A percentile compares a stretch with the other conserved stretches of the same genome.
These are phyloP conservation scores for Phainopepla nitens DNA, from an alignment of 2,113 vertebrate species.

Conservation along the genomic window DNA sequence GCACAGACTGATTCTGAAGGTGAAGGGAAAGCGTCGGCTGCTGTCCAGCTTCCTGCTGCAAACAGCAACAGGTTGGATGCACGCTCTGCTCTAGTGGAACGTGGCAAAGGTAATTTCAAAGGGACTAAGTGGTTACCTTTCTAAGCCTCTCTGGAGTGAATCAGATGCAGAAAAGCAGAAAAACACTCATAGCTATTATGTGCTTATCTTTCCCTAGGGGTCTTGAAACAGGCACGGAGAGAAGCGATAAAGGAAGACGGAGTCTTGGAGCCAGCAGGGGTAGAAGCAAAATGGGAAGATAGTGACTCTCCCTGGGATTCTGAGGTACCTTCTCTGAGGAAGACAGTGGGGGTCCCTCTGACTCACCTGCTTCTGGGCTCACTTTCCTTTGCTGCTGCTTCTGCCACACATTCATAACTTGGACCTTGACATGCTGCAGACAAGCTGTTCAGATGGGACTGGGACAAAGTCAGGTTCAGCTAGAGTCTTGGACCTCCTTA, in stretches of 20 bases:
- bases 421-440: neutral
- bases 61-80: accelerated
- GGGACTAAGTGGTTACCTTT: no score
- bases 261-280: neutral
- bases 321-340: neutral
- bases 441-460: neutral
- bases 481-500: neutral
- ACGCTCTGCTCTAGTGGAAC: accelerated
- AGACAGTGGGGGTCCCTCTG: neutral
- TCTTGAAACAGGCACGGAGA: neutral
- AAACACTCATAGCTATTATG: neutral
- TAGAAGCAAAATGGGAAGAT: neutral
- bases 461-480: neutral
- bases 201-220: neutral
- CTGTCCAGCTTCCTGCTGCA: neutral
- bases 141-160: neutral
- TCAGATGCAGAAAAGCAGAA: neutral
- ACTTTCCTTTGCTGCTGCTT: neutral
- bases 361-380: neutral
- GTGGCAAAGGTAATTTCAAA: accelerated
- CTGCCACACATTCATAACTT: neutral
- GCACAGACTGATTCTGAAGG: neutral
- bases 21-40: accelerated
- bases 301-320: neutral
- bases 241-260: accelerated